A percentile compares a stretch with the other conserved stretches of the same genome.
Conservation (phyloP, 2,113 vertebrate genomes). For the Columba janthina region DNA sequence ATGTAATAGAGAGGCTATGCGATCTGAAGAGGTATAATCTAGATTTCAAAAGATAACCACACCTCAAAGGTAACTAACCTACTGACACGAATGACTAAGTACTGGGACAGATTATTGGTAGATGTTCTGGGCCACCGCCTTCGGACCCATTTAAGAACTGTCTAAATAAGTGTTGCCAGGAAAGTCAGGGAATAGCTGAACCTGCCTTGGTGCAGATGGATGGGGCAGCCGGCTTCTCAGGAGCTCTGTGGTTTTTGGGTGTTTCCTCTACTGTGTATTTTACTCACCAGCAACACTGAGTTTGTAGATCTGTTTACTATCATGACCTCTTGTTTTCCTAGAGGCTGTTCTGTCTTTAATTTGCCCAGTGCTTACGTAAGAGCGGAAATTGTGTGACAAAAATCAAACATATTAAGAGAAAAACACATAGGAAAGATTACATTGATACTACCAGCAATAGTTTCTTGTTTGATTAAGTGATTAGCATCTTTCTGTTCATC, state of each 20-base stretch:
- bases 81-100: not conserved
- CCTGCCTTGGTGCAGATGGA: not conserved
- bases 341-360: not conserved
- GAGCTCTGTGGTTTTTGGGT: not conserved
- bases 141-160: not conserved
- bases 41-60: not conserved
- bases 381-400: not conserved
- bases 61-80: not conserved
- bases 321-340: not conserved
- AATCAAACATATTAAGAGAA: not conserved
- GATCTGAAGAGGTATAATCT: not conserved
- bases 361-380: not conserved
- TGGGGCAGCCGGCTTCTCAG: not conserved
- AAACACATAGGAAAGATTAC: not conserved
- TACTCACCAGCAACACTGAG: fast-evolving
- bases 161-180: not conserved
- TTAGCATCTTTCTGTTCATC: not conserved
- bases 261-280: not conserved
- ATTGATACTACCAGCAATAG: not conserved
- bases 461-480: not conserved
- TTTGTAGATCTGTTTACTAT: not conserved
- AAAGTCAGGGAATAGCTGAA: not conserved
- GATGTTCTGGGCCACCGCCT: not conserved
- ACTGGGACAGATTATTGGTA: not conserved
- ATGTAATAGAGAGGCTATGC: not conserved